Base-by-base conservation (phyloP, 2,113 vertebrate genomes). In the Mellivora capensis region DNA sequence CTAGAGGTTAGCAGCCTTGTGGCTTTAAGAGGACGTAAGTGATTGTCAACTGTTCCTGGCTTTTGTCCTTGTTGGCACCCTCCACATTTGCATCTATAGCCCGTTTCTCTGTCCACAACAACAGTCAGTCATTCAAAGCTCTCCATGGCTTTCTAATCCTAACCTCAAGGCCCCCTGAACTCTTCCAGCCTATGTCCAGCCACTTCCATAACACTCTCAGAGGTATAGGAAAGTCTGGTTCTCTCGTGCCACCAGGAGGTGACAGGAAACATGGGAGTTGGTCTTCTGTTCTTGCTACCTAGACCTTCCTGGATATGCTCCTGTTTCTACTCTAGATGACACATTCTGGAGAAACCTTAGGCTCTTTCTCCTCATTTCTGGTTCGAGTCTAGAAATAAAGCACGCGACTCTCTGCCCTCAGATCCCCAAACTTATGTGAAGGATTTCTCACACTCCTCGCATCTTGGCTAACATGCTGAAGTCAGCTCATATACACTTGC, bases 311-410 rank as follows among this genome's bases (percentile, higher is more conserved):
- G 62, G n/a, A 49, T 72, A 20, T 87, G 37, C 39, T 71, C 42
- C 72, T 15, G 61, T 87, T 97, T 93, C 88, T 39, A 95, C 39
- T 69, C 64, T 88, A 86, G 62, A 88, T 77, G 52, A 87, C 44
- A 91, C 44, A 39, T 90, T 52, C 47, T 79, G 52, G n/a, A 21
- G n/a, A 91, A 89, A 93, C n/a, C 52, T 83, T 62, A n/a, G 47
- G 25, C 15, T 74, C 47, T 97, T 91, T 74, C 82, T 69, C 74
- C 39, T 89, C 34, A 49, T 89, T 95, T 85, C 90, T 91, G 39
- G 15, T 47, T 93, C n/a, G 87, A 62, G 83, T 54, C 82, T 87
- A 39, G 18, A 93, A 96, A 92, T 74, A 83, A 94, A 87, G n/a
- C 14, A 62, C 21, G 74, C 34, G 31, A 87, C 27, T 89, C 59